These are phyloP conservation scores for Melieria omissa DNA, from an alignment of 2,888 invertebrate species.

Conservation along the genomic window DNA sequence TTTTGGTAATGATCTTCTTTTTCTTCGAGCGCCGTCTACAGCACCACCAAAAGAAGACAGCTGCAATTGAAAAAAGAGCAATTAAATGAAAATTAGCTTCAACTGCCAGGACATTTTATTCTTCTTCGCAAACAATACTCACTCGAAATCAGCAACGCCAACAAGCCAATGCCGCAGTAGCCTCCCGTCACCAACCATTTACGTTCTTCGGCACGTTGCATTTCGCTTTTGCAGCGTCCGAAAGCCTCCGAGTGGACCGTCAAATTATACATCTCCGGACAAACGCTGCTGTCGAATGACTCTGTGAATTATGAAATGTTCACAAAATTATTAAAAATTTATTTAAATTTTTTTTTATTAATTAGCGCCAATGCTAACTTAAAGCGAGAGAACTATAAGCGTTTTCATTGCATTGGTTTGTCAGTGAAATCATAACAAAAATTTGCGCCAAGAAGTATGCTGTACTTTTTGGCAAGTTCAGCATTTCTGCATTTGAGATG, in stretches of 20 bases:
- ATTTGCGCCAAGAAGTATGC: no score
- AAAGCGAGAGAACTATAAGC: no score
- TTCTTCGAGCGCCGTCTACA: conserved; percentile 48
- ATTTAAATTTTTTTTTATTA: no score
- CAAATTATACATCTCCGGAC: conserved; percentile 61
- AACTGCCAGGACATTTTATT: background rate
- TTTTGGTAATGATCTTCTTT: conserved; percentile 8
- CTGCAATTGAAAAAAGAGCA: conserved; percentile 41
- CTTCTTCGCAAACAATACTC: background rate
- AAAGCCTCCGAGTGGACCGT: conserved; percentile 58
- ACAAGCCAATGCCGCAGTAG: conserved; percentile 51
- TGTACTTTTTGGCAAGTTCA: no score
- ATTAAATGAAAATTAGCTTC: background rate
- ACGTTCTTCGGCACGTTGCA: conserved; percentile 53
- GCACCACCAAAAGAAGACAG: conserved; percentile 52
- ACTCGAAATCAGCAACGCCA: conserved; percentile 55
- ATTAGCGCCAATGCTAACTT: no score
- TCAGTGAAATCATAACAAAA: no score
- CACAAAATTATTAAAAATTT: no score
- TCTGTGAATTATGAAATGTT: conserved; percentile 48
- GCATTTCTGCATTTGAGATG: no score
- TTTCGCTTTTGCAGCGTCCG: conserved; percentile 51
- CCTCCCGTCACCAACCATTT: conserved; percentile 57
- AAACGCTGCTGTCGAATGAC: conserved; percentile 50
- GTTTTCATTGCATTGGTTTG: no score